Evolutionary conservation across 2,888 invertebrate genomes (phyloP), one percentile per base, ranked within the genome.

Genomic region (Catocala nupta): DNA sequence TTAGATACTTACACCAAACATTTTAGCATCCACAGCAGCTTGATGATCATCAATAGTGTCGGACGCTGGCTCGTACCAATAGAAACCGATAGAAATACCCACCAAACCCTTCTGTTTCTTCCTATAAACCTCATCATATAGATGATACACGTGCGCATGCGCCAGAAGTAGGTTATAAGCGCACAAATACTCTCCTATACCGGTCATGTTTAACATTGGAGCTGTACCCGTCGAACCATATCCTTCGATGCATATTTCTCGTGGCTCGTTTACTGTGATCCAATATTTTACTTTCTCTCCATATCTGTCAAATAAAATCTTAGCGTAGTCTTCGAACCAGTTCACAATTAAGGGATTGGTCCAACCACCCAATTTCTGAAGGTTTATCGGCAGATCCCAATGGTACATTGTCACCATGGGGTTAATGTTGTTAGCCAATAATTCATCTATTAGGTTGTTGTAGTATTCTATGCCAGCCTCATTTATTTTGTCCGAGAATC

Each of bases 321-420:
- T 90, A 0, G 96, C 95, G 65, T 95, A 96, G 68, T 95, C 93
- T 13, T 81, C 89, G 75, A 95, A 96, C 89, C 95, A 95, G 13
- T 93, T 86, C 0, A 92, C 89, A 47, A 95, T 86, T 1, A 88
- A 48, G 0, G 95, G 92, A 80, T 96, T 96, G 0, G 92, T 70
- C 95, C 95, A 96, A 0, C 96, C 96, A 0, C 96, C 96, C 36
- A 95, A 75, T 47, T 94, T 90, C 86, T 95, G 93, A 1, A 95
- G 70, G n/a, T 76, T 75, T 63, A 93, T 85, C 0, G 96, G 96
- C 39, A 96, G 85, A 82, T 96, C 96, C 95, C 95, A 96, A 70
- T 96, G 96, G 80, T 95, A 96, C 53, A 96, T 87, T 0, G 95
- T 96, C 0, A 95, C 90, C 70, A 95, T 88, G 0, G 96, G 96